Evolutionary conservation across 2,797 vertebrate species (phyloP), one percentile per base, ranked within the genome.

Genomic region (Diceros bicornis): DNA sequence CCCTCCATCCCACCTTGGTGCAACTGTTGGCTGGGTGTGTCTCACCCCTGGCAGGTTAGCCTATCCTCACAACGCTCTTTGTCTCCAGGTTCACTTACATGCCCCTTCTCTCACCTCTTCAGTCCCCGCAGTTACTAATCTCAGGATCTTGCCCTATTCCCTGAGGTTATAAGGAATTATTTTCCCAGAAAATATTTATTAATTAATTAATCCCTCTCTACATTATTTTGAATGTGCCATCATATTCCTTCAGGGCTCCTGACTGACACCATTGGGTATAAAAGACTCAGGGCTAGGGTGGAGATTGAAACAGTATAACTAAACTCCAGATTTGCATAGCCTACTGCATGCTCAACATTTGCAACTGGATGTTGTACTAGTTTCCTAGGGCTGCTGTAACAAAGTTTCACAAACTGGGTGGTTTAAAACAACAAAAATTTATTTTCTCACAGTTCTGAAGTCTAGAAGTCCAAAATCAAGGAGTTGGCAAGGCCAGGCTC

Each of bases 1-100:
- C 12, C 25, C 25, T 21, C 4, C 55, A 12, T 11, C 3, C 23
- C 78, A 37, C 57, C 0, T 55, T 12, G 0, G 68, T 1, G 1
- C 21, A 8, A 27, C 68, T 32, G 41, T 8, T 7, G 16, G 18
- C 44, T 52, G n/a, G 57, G 25, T 17, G 6, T 17, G 27, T 62
- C 4, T 59, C 57, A 23, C 4, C 23, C 21, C 37, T 47, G 16
- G 23, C 12, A 41, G 50, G 29, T 12, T 7, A n/a, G 27, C 14
- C 64, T 57, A 25, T 41, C 75, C 34, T 68, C 37, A 75, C 6
- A 57, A 20, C 27, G 34, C 34, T 68, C 57, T 34, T 75, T 13
- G 37, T 71, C 21, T 10, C 77, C 77, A 34, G 23, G 21, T 81
- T 71, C 52, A 21, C 21, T 91, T 41, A 6, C 52, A 23, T 41